phyloP scores from a whole-genome alignment of 2,888 invertebrate genomes.

The Pardosa pseudoannulata region DNA sequence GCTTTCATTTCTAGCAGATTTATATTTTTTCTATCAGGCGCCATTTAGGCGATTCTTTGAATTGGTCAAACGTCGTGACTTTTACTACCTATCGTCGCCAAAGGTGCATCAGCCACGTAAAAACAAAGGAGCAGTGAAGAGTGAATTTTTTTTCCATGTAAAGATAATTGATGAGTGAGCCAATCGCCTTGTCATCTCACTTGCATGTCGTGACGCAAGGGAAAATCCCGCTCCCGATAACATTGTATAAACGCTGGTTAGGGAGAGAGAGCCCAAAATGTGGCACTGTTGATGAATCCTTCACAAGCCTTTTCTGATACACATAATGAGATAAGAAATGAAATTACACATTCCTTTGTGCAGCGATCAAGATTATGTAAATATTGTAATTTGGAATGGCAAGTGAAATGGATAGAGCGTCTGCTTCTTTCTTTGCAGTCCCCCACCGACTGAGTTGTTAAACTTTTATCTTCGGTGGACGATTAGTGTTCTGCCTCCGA shows the following conservation, averaged over 20 bases:
- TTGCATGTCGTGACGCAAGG: conserved; percentile 48
- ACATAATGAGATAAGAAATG: conserved; percentile 1
- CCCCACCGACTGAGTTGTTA: background rate
- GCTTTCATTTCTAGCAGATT: too few relatives aligned
- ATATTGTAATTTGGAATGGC: conserved; percentile 1
- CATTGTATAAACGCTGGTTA: conserved; percentile 23
- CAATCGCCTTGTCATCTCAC: conserved; percentile 63
- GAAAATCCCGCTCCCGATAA: conserved; percentile 37
- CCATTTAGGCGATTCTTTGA: background rate
- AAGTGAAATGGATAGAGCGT: background rate
- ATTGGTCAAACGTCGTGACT: background rate
- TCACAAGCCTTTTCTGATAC: background rate
- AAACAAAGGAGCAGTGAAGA: background rate
- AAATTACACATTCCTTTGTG: conserved; percentile 15
- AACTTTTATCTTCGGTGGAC: background rate
- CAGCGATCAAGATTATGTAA: conserved; percentile 10
- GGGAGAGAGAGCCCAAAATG: background rate
- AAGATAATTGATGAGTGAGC: conserved; percentile 59
- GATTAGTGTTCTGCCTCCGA: too few relatives aligned
- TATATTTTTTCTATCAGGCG: too few relatives aligned
- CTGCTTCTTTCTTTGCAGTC: background rate
- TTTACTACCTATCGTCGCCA: background rate
- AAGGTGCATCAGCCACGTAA: background rate
- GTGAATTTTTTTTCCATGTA: background rate
- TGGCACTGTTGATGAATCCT: background rate